Evolutionary conservation across 2,797 vertebrate species (phyloP), one percentile per base, ranked within the genome.

Genomic region (Podarcis siculus): DNA sequence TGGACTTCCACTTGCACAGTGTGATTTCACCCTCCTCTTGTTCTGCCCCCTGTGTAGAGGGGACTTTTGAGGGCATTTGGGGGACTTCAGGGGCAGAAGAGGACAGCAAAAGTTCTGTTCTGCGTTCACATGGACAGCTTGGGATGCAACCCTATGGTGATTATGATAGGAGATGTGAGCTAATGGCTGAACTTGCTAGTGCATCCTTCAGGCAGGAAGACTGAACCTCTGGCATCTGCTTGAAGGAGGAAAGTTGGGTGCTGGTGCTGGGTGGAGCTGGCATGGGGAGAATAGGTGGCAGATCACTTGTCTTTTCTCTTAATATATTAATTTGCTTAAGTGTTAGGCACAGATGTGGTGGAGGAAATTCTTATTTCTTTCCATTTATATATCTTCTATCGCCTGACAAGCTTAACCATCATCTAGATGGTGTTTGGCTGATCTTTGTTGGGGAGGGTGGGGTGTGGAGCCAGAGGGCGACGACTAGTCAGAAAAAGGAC

Each of bases 351-450:
- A 32, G 3, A 35, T 32, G 15, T 82, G 17, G 73, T 64, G 8
- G 71, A 45, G 55, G 10, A 13, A 80, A 66, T 75, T 64, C 77
- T 86, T n/a, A 27, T 72, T 32, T 80, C 66, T 45, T 92, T 90
- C 78, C 37, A 25, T 85, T 82, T 85, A 0, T 10, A 86, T 81
- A 79, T 85, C 23, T 12, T 91, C 64, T 81, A 75, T 75, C 79
- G 87, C n/a, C 82, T 89, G 71, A 37, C 0, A 75, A 94, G 85
- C 89, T 86, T 87, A 66, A 77, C 82, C 64, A 86, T 86, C 21
- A 80, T 91, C 88, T 87, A 87, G 55, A 0, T 6, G 61, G 86
- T 0, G 0, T 80, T 89, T 69, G 82, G 89, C 61, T 49, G 86
- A 87, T 64, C 79, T 85, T 58, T 6, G 61, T 64, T 8, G 21